Percentiles rank a stretch among this genome's conserved stretches.
These are phyloP conservation scores for Lepus europaeus DNA, from an alignment of 2,113 vertebrate genomes.

Conservation along the genomic window DNA sequence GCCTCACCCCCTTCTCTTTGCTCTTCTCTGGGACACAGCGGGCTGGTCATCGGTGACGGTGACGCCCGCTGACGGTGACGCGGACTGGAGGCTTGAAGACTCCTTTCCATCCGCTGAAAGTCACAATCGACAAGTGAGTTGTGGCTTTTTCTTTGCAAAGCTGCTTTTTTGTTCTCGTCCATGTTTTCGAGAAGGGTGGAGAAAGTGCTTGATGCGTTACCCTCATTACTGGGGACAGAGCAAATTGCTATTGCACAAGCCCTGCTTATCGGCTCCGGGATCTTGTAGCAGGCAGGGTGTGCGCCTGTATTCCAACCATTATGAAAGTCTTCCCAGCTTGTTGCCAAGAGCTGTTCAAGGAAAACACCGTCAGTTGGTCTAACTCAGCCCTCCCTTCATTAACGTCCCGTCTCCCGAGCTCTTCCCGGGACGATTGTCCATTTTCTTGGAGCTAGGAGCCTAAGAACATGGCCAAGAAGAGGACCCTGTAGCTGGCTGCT, in stretches of 20 bases:
- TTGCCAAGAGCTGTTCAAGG: constrained; percentile 46
- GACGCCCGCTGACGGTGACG: too few relatives aligned
- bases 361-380: constrained; percentile 28
- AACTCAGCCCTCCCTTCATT: background rate
- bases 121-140: background rate
- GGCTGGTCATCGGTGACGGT: background rate
- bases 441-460: background rate
- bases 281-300: constrained; percentile 67
- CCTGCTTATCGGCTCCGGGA: constrained; percentile 58
- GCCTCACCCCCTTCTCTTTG: background rate
- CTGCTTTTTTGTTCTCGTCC: background rate
- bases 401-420: background rate
- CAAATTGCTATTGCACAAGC: constrained; percentile 64
- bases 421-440: background rate
- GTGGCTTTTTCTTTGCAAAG: background rate
- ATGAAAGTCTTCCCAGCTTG: constrained; percentile 41
- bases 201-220: background rate
- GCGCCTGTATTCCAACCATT: constrained; percentile 60
- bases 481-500: fast-evolving
- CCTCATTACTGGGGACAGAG: constrained; percentile 4
- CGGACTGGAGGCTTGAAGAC: background rate
- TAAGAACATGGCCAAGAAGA: background rate
- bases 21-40: background rate
- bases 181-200: constrained; percentile 40
- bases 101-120: background rate